These are phyloP conservation scores for Agriotes lineatus DNA, from an alignment of 2,888 invertebrate species.

Conservation along the genomic window DNA sequence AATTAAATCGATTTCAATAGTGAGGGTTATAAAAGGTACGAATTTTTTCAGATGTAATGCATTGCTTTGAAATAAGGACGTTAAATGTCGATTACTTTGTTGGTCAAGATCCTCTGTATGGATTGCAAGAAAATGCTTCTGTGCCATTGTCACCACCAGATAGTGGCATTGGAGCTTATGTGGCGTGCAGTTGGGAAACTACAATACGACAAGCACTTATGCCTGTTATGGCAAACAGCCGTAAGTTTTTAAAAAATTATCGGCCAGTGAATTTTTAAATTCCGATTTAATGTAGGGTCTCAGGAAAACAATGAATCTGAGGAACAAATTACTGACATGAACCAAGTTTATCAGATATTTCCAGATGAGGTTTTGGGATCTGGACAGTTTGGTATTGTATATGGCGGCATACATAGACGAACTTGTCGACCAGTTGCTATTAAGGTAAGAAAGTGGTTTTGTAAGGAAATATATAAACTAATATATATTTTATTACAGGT, in stretches of 20 bases:
- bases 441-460: conserved; percentile 73
- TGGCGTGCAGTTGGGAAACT: conserved; percentile 95
- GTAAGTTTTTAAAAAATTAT: conserved; percentile 67
- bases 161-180: conserved; percentile 88
- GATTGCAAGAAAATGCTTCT: conserved; percentile 68
- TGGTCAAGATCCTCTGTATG: conserved; percentile 85
- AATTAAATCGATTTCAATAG: too few relatives aligned
- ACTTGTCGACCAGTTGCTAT: conserved; percentile 93
- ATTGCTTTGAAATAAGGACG: conserved; percentile 93
- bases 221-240: conserved; percentile 83
- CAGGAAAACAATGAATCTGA: conserved; percentile 70
- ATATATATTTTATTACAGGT: conserved; percentile 69
- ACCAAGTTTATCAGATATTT: conserved; percentile 95
- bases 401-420: conserved; percentile 90
- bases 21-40: too few relatives aligned
- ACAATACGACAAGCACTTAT: conserved; percentile 93
- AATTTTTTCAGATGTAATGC: conserved; percentile 76
- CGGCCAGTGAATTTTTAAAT: too few relatives aligned
- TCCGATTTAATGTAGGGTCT: too few relatives aligned
- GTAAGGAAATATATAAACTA: background rate
- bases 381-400: conserved; percentile 99
- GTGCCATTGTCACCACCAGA: conserved; percentile 77
- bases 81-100: conserved; percentile 92
- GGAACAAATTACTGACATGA: conserved; percentile 88
- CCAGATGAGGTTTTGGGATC: conserved; percentile 98